Conservation (phyloP, 2,888 invertebrate genomes). For the Scelioninae gen. 2 region DNA sequence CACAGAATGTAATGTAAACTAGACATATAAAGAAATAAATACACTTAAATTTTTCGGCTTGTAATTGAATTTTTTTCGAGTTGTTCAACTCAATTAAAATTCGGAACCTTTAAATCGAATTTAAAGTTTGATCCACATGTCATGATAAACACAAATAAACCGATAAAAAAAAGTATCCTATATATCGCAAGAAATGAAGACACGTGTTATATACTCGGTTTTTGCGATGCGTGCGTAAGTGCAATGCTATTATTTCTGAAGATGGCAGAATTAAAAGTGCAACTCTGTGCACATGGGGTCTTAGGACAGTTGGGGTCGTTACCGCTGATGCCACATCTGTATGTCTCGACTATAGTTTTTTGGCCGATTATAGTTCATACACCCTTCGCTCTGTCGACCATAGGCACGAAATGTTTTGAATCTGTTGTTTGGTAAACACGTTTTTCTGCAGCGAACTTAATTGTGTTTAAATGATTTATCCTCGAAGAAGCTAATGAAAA, state of each 20-base stretch:
- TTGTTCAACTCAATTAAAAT: too few relatives aligned
- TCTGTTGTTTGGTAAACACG: constrained; percentile 18
- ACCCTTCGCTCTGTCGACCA: constrained; percentile 21
- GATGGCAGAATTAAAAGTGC: constrained; percentile 30
- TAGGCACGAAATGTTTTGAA: constrained; percentile 13
- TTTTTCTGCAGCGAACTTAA: too few relatives aligned
- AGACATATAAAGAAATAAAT: too few relatives aligned
- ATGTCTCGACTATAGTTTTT: constrained; percentile 40
- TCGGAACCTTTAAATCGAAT: not conserved
- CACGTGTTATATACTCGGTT: constrained; percentile 41
- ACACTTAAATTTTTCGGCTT: too few relatives aligned
- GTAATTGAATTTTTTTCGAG: too few relatives aligned
- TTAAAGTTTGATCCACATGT: not conserved
- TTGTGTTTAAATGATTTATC: too few relatives aligned
- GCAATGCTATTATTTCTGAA: constrained; percentile 39
- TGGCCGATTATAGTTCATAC: constrained; percentile 43
- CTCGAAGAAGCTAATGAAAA: too few relatives aligned
- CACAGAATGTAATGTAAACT: too few relatives aligned
- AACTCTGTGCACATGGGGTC: constrained; percentile 26
- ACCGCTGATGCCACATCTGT: constrained; percentile 38
- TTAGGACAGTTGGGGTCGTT: constrained; percentile 42
- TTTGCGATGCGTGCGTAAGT: constrained; percentile 46
- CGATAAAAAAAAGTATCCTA: constrained; percentile 24
- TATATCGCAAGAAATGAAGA: constrained; percentile 39
- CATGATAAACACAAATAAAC: constrained; percentile 20